phyloP scores from a whole-genome alignment of 2,113 vertebrate genomes.

The Excalfactoria chinensis region DNA sequence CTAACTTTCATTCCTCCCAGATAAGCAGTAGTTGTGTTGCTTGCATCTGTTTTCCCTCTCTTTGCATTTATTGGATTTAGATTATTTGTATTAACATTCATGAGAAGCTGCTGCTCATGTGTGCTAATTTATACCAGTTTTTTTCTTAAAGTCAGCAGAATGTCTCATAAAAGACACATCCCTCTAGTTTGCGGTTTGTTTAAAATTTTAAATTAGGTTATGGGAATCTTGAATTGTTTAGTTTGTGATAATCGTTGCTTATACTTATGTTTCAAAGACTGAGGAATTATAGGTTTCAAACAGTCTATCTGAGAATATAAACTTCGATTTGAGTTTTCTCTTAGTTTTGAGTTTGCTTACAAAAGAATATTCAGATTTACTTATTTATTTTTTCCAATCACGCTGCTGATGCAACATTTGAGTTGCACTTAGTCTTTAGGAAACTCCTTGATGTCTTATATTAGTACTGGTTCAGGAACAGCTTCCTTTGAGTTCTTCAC shows the following conservation, averaged over 20 bases:
- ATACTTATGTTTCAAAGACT: neutral
- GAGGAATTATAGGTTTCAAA: neutral
- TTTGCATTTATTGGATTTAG: conserved; percentile 14
- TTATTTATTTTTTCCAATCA: neutral
- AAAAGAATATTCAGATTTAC: neutral
- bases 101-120: conserved; percentile 29
- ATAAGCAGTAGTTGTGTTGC: conserved; percentile 27
- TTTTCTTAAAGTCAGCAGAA: conserved; percentile 13
- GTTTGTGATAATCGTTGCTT: neutral
- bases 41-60: neutral
- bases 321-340: neutral
- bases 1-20: conserved; percentile 2
- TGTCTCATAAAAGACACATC: neutral
- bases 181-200: neutral
- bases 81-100: conserved; percentile 48
- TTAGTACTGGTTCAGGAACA: neutral
- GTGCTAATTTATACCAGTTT: conserved; percentile 1
- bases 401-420: neutral
- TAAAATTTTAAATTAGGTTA: neutral
- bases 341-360: neutral
- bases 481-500: neutral
- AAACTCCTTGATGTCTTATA: neutral
- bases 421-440: neutral
- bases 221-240: neutral
- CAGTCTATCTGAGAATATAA: neutral